phyloP scores from a whole-genome alignment of 2,888 invertebrate species.

The Penaeus monodon region DNA sequence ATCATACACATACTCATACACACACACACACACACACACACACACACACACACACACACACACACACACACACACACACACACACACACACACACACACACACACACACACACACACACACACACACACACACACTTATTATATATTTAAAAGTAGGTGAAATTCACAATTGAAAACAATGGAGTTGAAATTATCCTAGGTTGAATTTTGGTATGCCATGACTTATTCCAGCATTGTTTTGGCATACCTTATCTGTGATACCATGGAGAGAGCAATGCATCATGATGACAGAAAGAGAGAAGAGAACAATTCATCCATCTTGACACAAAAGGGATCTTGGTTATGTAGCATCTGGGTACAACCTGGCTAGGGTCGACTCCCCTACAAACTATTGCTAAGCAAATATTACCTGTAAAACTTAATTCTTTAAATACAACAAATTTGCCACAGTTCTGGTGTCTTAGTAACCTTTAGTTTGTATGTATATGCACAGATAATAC shows the following conservation, averaged over 20 bases:
- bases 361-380: conserved; percentile 41
- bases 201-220: too few species aligned
- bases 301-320: neutral
- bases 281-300: too few species aligned
- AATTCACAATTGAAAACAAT: too few species aligned
- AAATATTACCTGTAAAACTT: conserved; percentile 57
- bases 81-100: neutral
- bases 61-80: neutral
- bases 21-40: neutral
- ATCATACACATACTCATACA: neutral
- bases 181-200: too few species aligned
- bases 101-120: conserved; percentile 9
- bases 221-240: too few species aligned
- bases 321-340: neutral
- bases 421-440: conserved; percentile 60
- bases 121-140: neutral
- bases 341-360: neutral
- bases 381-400: conserved; percentile 58
- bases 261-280: too few species aligned
- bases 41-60: conserved; percentile 11
- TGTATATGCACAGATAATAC: too few species aligned
- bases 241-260: too few species aligned
- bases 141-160: too few species aligned
- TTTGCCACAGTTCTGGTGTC: conserved; percentile 34
- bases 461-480: neutral